Evolutionary conservation across 2,113 vertebrate genomes (phyloP).

Genomic region (Pygoscelis adeliae): DNA sequence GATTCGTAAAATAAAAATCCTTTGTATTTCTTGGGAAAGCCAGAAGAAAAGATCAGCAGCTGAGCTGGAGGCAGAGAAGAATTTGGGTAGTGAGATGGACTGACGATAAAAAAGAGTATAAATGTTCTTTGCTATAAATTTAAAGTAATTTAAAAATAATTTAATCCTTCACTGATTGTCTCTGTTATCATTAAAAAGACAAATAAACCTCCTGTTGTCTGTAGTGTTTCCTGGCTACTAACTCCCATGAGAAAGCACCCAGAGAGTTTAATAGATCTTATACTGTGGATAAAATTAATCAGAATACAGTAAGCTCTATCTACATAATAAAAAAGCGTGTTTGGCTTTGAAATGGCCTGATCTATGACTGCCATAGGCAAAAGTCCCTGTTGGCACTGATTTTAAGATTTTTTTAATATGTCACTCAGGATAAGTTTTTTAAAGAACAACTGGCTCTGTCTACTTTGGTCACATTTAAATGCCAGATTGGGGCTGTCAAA

Average conservation of each 20-base stretch:
- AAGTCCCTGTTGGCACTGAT: neutral
- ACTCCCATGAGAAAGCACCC: neutral
- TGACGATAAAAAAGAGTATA: neutral
- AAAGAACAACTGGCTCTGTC: conserved; percentile 10
- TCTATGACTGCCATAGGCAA: neutral
- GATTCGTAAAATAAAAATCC: neutral
- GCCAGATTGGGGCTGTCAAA: conserved; percentile 15
- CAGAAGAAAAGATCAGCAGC: neutral
- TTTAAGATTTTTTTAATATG: neutral
- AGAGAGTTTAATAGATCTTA: neutral
- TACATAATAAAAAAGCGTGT: neutral
- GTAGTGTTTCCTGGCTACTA: neutral
- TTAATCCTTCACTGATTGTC: neutral
- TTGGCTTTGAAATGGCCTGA: neutral
- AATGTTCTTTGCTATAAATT: neutral
- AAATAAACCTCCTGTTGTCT: neutral
- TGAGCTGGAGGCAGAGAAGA: neutral
- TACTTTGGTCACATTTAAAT: conserved; percentile 42
- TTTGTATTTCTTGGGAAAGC: neutral
- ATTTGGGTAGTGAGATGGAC: neutral
- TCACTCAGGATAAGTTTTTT: neutral
- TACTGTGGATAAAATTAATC: neutral
- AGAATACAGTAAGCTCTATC: neutral
- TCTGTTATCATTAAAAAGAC: neutral
- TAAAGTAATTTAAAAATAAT: neutral